Conservation (phyloP, 2,113 vertebrate genomes). For the Gnathonemus longibarbis region DNA sequence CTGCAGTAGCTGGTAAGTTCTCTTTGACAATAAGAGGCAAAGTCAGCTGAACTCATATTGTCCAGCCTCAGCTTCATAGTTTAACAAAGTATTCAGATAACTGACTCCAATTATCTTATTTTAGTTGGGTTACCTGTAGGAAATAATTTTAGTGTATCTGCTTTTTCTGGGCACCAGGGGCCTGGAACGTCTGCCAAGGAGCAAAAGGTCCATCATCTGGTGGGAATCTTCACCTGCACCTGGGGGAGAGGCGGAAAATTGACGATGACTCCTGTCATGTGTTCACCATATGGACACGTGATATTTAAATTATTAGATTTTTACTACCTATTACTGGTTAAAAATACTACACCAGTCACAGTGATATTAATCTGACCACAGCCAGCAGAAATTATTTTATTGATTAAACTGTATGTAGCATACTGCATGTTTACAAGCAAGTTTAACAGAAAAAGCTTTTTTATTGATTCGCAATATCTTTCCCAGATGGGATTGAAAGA, state of each 20-base stretch:
- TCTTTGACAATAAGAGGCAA: not conserved
- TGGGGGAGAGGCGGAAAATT: not conserved
- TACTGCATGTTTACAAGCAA: not conserved
- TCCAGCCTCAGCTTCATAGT: not conserved
- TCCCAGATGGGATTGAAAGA: not conserved
- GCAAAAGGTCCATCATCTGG: not conserved
- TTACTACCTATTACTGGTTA: not conserved
- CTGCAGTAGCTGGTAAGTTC: not conserved
- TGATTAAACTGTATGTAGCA: not conserved
- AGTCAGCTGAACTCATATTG: not conserved
- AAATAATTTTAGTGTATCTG: not conserved
- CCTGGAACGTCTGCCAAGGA: not conserved
- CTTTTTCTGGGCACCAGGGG: not conserved
- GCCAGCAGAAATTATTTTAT: not conserved
- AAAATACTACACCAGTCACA: not conserved
- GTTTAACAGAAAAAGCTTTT: not conserved
- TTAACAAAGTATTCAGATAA: not conserved
- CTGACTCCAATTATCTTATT: not conserved
- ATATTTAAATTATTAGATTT: not conserved
- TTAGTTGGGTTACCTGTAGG: not conserved
- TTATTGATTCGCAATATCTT: not conserved
- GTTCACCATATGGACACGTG: not conserved
- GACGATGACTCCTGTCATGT: not conserved
- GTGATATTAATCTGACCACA: not conserved
- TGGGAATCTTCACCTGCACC: not conserved